Base-by-base conservation (phyloP, 2,797 vertebrate genomes). In the Picus viridis region DNA sequence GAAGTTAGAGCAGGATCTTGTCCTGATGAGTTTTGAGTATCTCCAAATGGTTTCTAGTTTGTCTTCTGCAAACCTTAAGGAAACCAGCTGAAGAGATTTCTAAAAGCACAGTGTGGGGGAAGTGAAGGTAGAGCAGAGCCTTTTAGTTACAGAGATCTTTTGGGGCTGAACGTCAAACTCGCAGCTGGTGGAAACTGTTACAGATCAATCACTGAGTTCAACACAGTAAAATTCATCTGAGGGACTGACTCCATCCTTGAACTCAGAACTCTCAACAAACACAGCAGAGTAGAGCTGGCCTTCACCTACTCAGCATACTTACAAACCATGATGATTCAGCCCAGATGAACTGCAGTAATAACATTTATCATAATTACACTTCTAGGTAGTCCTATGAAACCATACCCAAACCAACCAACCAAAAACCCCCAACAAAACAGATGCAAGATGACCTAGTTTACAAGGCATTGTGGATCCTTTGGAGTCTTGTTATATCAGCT, bases 391-490 rank as follows among this genome's bases (percentile, higher is more conserved):
- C 22, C 19, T 61, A 26, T 10, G 47, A 54, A 76, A 41, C 41
- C 41, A 43, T 16, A 43, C 41, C 41, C 41, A 16, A 43, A 43
- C 6, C 17, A 3, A 24, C 39, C 34, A 59, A 41, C 43, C 47
- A 32, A 32, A 27, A 7, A 7, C 26, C 26, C 26, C 12, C 53
- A n/a, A n/a, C 49, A 30, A 7, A 22, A 1, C 20, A 73, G 2
- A 92, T 93, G 88, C 24, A 89, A 68, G 62, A 77, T 56, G 49
- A 76, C 64, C 75, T 89, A 74, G 41, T 92, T 89, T 81, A 81
- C 89, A 88, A 90, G 45, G 61, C 29, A 32, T 12, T 53, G 71
- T 86, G 68, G 32, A 53, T 93, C 43, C 68, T 92, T 89, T 86
- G 51, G 74, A 88, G 61, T 70, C 80, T 79, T 62, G 71, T 91